Conservation (phyloP, 2,888 invertebrate genomes). For the Conistra vaccinii region DNA sequence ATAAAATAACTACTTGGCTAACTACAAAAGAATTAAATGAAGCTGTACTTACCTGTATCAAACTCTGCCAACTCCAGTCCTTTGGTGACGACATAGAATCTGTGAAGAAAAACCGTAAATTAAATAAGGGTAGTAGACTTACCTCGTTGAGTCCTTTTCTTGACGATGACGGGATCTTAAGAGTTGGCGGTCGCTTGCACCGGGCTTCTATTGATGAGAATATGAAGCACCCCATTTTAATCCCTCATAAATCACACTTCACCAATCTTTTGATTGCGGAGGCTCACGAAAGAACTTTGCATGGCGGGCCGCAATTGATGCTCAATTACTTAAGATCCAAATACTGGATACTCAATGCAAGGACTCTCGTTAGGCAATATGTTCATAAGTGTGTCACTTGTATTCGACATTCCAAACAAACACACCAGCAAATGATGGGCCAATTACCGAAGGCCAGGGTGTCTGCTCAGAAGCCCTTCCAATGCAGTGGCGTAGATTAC, state of each 20-base stretch:
- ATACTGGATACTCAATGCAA: constrained; percentile 14
- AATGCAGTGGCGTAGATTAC: constrained; percentile 12
- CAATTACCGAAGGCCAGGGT: constrained; percentile 16
- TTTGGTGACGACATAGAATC: too few relatives aligned
- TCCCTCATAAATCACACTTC: constrained; percentile 12
- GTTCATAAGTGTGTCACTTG: constrained; percentile 19
- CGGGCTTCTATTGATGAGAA: constrained; percentile 10
- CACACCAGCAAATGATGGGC: constrained; percentile 16
- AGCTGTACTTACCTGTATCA: too few relatives aligned
- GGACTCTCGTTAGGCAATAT: constrained; percentile 7
- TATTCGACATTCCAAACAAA: constrained; percentile 1
- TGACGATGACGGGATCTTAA: background rate
- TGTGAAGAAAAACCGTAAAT: too few relatives aligned
- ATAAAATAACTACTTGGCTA: too few relatives aligned
- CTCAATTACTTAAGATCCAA: constrained; percentile 12
- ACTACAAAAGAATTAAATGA: too few relatives aligned
- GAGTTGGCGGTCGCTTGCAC: constrained; percentile 15
- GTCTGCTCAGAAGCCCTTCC: constrained; percentile 15
- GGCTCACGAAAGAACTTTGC: too few relatives aligned
- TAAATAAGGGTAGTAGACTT: too few relatives aligned
- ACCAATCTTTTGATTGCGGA: constrained; percentile 8
- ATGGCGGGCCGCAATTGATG: constrained; percentile 24
- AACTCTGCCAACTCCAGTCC: too few relatives aligned
- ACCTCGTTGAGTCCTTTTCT: too few relatives aligned
- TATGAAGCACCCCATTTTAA: constrained; percentile 11